These are phyloP conservation scores for Misgurnus anguillicaudatus DNA, from an alignment of 2,113 vertebrate species.

Conservation along the genomic window DNA sequence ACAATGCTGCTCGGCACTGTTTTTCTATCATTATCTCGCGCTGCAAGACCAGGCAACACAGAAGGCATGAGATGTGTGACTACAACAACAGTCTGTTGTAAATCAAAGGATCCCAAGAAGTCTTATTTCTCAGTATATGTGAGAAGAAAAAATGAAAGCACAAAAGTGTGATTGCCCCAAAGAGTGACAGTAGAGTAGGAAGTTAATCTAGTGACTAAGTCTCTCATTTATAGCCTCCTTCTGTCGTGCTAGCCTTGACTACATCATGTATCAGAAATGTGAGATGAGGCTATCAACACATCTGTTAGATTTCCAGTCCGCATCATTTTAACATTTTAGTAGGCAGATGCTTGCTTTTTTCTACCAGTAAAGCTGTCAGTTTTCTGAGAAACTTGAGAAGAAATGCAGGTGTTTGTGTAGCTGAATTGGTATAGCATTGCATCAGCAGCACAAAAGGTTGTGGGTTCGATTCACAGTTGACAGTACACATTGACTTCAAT, in stretches of 20 bases:
- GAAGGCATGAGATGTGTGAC: neutral
- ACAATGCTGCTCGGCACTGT: neutral
- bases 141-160: neutral
- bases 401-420: too few relatives aligned
- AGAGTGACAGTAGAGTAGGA: neutral
- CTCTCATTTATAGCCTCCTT: constrained; percentile 2
- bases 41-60: neutral
- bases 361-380: too few relatives aligned
- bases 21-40: neutral
- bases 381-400: too few relatives aligned
- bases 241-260: constrained; percentile 16
- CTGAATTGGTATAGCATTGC: too few relatives aligned
- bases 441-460: too few relatives aligned
- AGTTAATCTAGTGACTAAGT: constrained; percentile 26
- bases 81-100: neutral
- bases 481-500: too few relatives aligned
- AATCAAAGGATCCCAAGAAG: neutral
- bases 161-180: neutral
- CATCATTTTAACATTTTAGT: too few relatives aligned
- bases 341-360: too few relatives aligned
- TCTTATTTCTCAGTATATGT: neutral
- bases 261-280: constrained; percentile 33
- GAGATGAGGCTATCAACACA: constrained; percentile 32
- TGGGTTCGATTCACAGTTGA: too few relatives aligned
- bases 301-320: neutral